A percentile compares a stretch with the other conserved stretches of the same genome.
phyloP scores from a whole-genome alignment of 1,140 invertebrate species.

The Hyles euphorbiae region DNA sequence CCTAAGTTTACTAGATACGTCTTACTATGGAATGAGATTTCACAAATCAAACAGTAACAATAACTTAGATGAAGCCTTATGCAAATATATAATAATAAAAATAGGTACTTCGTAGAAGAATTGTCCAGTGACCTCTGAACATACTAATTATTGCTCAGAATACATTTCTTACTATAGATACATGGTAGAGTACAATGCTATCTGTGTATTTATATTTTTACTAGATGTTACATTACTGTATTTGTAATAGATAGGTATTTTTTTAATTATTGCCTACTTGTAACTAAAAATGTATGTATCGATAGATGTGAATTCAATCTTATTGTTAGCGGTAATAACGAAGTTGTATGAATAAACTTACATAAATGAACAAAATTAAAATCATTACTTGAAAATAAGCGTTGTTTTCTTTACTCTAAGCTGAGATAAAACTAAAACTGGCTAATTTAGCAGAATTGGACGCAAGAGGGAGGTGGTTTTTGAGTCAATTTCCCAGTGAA shows the following conservation, averaged over 20 bases:
- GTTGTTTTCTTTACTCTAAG: background rate
- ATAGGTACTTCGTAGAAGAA: slow-evolving; percentile 4
- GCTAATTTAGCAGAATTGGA: too few relatives aligned
- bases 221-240: slow-evolving; percentile 38
- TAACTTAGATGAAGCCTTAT: slow-evolving; percentile 29
- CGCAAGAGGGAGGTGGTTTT: too few relatives aligned
- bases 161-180: slow-evolving; percentile 36
- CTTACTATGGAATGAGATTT: too few relatives aligned
- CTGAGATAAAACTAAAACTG: background rate
- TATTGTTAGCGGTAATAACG: slow-evolving; percentile 20
- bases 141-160: slow-evolving; percentile 39
- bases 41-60: too few relatives aligned
- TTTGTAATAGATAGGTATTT: slow-evolving; percentile 41
- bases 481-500: too few relatives aligned
- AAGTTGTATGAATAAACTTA: slow-evolving; percentile 24
- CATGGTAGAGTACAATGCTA: slow-evolving; percentile 16
- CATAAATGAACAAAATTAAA: slow-evolving; percentile 14
- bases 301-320: slow-evolving; percentile 26
- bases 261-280: slow-evolving; percentile 25
- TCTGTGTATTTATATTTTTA: slow-evolving; percentile 56
- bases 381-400: slow-evolving; percentile 6
- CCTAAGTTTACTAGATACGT: too few relatives aligned
- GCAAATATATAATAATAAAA: background rate
- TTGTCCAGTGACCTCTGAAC: slow-evolving; percentile 1
- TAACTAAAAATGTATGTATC: slow-evolving; percentile 26